Base-by-base conservation (phyloP, 1,140 invertebrate genomes). In the Danaus plexippus region DNA sequence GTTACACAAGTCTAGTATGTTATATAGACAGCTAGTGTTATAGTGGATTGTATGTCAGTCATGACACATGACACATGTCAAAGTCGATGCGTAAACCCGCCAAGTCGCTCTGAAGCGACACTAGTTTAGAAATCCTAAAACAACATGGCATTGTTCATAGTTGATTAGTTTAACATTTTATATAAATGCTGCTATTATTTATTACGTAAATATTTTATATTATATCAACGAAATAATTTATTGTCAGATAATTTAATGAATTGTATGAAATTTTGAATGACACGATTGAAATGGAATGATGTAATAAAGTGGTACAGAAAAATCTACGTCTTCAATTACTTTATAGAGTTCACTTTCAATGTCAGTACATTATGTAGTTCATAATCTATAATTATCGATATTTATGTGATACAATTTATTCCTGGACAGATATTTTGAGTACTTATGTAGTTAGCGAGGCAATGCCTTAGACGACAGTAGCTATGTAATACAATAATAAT, bases 1-100 rank as follows among this genome's bases (percentile, higher is more conserved):
- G 89, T 90, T 68, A 90, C 89, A 58, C 88, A 89, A 71, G 89
- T 90, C 71, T 90, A 88, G 75, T 9, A n/a, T 49, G 9, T 49
- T n/a, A 40, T 50, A 50, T 10, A 11, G 12, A 12, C 32, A 32
- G 7, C 22, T 32, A 6, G 22, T 32, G 22, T 32, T 32, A 22
- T 6, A 32, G 7, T 32, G 22, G 4, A 32, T 32, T 32, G 22
- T 32, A 32, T 32, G 22, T 32, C 22, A 32, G 7, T 32, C 22
- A 32, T 32, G 22, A 32, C 18, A 22, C 18, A 22, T 22, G 18
- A 22, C 22, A 32, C 22, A 32, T 32, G 22, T 32, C 22, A 32
- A 32, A 32, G 22, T 32, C 22, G 22, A 32, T 32, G 22, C 22
- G 22, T 32, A 32, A 32, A 32, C 22, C 22, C 22, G 22, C 22